Percentiles rank a stretch among this genome's conserved stretches.
phyloP scores from a whole-genome alignment of 2,113 vertebrate genomes.

The Puma concolor region DNA sequence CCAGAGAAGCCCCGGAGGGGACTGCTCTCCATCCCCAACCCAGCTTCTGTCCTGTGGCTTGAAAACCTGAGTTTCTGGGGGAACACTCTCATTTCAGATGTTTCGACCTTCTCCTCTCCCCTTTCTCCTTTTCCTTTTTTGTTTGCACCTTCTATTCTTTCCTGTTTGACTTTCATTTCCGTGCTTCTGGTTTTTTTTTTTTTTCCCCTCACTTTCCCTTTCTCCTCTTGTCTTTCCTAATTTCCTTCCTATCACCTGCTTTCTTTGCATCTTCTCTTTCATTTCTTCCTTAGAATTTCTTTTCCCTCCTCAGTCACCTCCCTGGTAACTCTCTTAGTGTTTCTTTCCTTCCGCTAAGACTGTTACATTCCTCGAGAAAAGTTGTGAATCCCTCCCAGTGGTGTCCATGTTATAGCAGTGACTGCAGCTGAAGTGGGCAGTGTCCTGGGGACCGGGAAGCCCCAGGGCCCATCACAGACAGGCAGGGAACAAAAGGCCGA shows the following conservation, averaged over 20 bases:
- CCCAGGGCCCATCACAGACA: neutral
- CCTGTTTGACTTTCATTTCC: neutral
- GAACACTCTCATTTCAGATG: neutral
- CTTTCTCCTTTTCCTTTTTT: neutral
- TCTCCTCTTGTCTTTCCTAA: neutral
- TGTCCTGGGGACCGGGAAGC: neutral
- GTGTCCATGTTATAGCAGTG: constrained; percentile 42
- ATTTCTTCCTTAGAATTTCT: neutral
- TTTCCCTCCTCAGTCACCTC: neutral
- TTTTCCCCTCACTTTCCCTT: neutral
- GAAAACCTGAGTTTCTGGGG: neutral
- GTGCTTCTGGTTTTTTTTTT: neutral
- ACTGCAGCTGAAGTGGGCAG: neutral
- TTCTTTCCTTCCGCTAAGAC: neutral
- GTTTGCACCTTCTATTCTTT: neutral
- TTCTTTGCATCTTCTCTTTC: neutral
- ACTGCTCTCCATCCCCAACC: constrained; percentile 78
- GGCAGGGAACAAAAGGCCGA: constrained; percentile 36
- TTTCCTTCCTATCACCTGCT: neutral
- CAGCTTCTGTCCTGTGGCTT: constrained; percentile 47
- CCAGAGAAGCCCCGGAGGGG: constrained; percentile 82
- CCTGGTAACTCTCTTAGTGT: neutral
- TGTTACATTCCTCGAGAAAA: constrained; percentile 79
- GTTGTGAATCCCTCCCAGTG: neutral
- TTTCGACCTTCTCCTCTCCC: neutral